Percentiles rank a stretch among this genome's conserved stretches.
phyloP scores from a whole-genome alignment of 2,888 invertebrate genomes.

The Mycalesis mineus region DNA sequence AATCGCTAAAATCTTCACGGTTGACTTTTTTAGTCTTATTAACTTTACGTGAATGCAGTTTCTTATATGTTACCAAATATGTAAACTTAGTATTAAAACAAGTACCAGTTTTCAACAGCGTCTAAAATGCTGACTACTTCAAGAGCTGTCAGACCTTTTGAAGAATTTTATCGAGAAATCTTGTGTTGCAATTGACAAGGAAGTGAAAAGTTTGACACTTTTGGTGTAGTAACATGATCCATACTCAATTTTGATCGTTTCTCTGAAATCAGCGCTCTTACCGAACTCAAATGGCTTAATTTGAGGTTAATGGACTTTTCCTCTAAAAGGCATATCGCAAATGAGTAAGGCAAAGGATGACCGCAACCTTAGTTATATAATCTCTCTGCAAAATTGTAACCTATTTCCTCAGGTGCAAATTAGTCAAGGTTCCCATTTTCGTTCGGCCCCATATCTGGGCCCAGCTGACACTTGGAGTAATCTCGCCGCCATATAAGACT shows the following conservation, averaged over 20 bases:
- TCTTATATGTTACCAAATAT: constrained; percentile 25
- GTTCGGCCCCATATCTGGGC: constrained; percentile 53
- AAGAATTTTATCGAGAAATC: constrained; percentile 5
- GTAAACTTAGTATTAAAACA: constrained; percentile 22
- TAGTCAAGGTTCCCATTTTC: constrained; percentile 70
- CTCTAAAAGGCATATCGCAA: background rate
- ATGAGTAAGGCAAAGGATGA: background rate
- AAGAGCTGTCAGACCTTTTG: background rate
- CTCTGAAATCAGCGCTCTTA: background rate
- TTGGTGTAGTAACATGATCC: background rate
- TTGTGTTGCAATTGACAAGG: background rate
- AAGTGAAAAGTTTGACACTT: background rate
- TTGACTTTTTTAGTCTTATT: constrained; percentile 28
- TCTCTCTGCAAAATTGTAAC: constrained; percentile 17
- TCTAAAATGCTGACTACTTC: constrained; percentile 12
- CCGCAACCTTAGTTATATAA: background rate
- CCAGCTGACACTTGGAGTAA: constrained; percentile 53
- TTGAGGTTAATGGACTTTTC: background rate
- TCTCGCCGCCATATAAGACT: constrained; percentile 61
- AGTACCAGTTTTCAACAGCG: constrained; percentile 10
- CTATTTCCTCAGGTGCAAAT: constrained; percentile 47
- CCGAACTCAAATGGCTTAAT: background rate
- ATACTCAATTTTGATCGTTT: background rate
- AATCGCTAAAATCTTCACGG: constrained; percentile 31
- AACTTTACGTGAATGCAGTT: constrained; percentile 24